Conservation (phyloP, 2,888 invertebrate genomes). For the Synanthedon tipuliformis region DNA sequence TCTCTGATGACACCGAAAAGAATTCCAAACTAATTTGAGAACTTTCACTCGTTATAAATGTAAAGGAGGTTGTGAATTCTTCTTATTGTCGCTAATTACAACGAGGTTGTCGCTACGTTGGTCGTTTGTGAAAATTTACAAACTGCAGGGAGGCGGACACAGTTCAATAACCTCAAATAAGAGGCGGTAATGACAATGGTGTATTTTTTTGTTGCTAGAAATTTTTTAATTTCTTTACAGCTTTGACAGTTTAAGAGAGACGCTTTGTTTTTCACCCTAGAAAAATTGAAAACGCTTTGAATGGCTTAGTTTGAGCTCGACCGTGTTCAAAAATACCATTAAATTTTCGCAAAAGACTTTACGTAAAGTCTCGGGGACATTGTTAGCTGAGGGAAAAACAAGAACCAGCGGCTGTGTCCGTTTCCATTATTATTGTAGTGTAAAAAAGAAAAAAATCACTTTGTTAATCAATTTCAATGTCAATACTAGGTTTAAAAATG, state of each 20-base stretch:
- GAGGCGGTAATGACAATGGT: constrained; percentile 22
- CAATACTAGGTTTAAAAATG: too few relatives aligned
- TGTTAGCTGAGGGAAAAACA: background rate
- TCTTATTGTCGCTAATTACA: constrained; percentile 60
- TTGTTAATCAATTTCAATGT: too few relatives aligned
- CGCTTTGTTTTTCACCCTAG: background rate
- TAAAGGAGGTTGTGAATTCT: constrained; percentile 34
- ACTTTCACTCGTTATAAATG: constrained; percentile 38
- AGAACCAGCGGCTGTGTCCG: too few relatives aligned
- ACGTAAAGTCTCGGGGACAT: background rate
- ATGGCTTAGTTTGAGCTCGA: background rate
- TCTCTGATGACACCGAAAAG: background rate
- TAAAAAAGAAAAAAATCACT: too few relatives aligned
- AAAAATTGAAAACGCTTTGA: background rate
- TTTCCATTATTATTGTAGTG: too few relatives aligned
- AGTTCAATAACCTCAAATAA: constrained; percentile 50
- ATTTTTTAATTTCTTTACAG: background rate
- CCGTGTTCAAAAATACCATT: background rate
- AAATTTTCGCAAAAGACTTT: background rate
- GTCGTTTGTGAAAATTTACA: constrained; percentile 35
- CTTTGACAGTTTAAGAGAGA: background rate
- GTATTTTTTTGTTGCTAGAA: constrained; percentile 10
- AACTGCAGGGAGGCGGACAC: constrained; percentile 21
- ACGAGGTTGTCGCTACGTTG: constrained; percentile 13
- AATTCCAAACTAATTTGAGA: constrained; percentile 10